These are phyloP conservation scores for Augiades crinisus DNA, from an alignment of 2,888 invertebrate genomes.

Conservation along the genomic window DNA sequence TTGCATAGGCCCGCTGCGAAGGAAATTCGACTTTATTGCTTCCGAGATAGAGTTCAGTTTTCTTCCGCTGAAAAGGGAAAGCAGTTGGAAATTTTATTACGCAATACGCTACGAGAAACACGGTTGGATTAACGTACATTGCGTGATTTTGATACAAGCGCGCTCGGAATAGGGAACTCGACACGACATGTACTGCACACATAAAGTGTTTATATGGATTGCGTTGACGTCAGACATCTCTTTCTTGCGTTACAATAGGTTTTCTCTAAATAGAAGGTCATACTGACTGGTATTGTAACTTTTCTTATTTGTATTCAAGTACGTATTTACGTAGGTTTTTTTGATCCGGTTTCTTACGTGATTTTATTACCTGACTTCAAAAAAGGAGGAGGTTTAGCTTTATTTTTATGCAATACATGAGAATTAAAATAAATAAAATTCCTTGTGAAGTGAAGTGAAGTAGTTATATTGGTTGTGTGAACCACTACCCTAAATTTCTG, in stretches of 20 bases:
- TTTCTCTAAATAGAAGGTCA: background rate
- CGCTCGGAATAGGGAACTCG: background rate
- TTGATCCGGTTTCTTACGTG: background rate
- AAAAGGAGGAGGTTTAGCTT: too few species aligned
- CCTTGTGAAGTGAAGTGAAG: too few species aligned
- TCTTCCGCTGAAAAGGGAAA: background rate
- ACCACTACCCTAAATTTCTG: too few species aligned
- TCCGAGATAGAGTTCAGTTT: background rate
- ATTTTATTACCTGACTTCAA: background rate
- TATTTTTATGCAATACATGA: too few species aligned
- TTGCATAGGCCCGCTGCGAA: background rate
- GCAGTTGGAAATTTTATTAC: constrained; percentile 11
- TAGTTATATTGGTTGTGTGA: too few species aligned
- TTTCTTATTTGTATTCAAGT: too few species aligned
- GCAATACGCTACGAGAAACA: constrained; percentile 4
- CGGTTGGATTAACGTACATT: constrained; percentile 21
- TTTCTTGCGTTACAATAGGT: background rate
- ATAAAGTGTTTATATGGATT: background rate
- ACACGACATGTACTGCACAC: background rate
- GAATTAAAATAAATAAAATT: too few species aligned
- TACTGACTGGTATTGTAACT: background rate
- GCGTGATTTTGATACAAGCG: constrained; percentile 15
- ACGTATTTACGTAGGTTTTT: background rate
- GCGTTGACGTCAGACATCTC: background rate
- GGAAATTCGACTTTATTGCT: background rate